Evolutionary conservation across 2,113 vertebrate genomes (phyloP).

Genomic region (Dascyllus trimaculatus): DNA sequence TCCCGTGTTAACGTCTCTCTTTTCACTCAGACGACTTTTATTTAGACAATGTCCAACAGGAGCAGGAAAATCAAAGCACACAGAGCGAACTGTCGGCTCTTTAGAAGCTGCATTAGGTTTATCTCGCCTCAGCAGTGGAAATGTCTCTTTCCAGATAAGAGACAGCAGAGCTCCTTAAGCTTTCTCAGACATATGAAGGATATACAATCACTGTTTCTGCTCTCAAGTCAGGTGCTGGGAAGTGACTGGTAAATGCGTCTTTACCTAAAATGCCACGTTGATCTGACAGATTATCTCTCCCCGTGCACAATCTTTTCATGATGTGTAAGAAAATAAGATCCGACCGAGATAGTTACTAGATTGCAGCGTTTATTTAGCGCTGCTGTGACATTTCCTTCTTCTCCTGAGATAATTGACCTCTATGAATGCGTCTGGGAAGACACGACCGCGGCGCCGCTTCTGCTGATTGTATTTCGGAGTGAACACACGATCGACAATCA

Average conservation of each 20-base stretch:
- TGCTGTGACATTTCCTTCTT: too few relatives aligned
- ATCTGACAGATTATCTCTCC: slow-evolving; percentile 6
- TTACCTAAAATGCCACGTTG: slow-evolving; percentile 11
- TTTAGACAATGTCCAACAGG: not conserved
- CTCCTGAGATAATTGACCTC: too few relatives aligned
- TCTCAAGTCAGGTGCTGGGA: slow-evolving; percentile 19
- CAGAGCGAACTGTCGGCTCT: not conserved
- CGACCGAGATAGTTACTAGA: not conserved
- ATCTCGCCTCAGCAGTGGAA: slow-evolving; percentile 40
- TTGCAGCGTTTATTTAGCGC: not conserved
- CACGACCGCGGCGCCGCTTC: not conserved
- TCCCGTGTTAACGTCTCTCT: too few relatives aligned
- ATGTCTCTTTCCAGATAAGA: slow-evolving; percentile 40
- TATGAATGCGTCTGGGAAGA: not conserved
- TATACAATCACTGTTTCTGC: slow-evolving; percentile 20
- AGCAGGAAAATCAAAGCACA: slow-evolving; percentile 10
- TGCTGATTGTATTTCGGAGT: too few relatives aligned
- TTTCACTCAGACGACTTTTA: too few relatives aligned
- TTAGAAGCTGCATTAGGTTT: slow-evolving; percentile 23
- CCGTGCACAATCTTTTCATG: slow-evolving; percentile 1
- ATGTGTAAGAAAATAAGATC: not conserved
- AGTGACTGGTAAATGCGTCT: not conserved
- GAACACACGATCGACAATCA: too few relatives aligned
- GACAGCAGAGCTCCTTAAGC: slow-evolving; percentile 3
- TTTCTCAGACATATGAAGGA: slow-evolving; percentile 28